phyloP scores from a whole-genome alignment of 2,797 vertebrate species.

The Columba guinea region DNA sequence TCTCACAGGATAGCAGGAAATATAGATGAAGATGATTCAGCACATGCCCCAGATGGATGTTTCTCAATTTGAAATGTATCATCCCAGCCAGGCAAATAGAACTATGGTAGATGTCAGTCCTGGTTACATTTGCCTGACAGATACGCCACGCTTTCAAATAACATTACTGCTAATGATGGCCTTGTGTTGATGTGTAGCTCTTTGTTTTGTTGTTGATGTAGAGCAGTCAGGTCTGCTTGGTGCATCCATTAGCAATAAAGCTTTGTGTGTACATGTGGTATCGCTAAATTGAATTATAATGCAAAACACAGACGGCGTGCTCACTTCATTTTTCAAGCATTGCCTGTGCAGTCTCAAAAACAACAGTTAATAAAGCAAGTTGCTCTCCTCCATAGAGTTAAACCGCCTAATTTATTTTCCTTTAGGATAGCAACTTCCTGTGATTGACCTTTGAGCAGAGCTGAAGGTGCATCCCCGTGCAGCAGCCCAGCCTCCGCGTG shows the following conservation, averaged over 20 bases:
- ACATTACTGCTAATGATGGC: slow-evolving; percentile 61
- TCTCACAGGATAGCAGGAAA: slow-evolving; percentile 34
- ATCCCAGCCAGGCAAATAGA: slow-evolving; percentile 32
- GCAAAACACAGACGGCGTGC: slow-evolving; percentile 26
- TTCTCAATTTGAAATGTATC: slow-evolving; percentile 29
- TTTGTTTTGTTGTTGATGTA: slow-evolving; percentile 44
- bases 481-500: not conserved
- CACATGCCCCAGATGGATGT: slow-evolving; percentile 16
- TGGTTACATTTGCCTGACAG: slow-evolving; percentile 48
- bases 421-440: not conserved
- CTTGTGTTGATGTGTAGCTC: slow-evolving; percentile 22
- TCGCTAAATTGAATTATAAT: slow-evolving; percentile 43
- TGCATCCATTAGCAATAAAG: slow-evolving; percentile 41
- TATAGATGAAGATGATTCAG: slow-evolving; percentile 43
- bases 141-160: slow-evolving; percentile 29
- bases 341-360: slow-evolving; percentile 28
- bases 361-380: slow-evolving; percentile 32
- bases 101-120: slow-evolving; percentile 31
- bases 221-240: slow-evolving; percentile 45
- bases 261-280: slow-evolving; percentile 14
- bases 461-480: not conserved
- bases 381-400: not conserved
- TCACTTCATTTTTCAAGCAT: slow-evolving; percentile 20
- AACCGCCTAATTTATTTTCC: slow-evolving; percentile 20
- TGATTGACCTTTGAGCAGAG: not conserved